Conservation (phyloP, 1,140 invertebrate species). For the Drosophila tsacasi region DNA sequence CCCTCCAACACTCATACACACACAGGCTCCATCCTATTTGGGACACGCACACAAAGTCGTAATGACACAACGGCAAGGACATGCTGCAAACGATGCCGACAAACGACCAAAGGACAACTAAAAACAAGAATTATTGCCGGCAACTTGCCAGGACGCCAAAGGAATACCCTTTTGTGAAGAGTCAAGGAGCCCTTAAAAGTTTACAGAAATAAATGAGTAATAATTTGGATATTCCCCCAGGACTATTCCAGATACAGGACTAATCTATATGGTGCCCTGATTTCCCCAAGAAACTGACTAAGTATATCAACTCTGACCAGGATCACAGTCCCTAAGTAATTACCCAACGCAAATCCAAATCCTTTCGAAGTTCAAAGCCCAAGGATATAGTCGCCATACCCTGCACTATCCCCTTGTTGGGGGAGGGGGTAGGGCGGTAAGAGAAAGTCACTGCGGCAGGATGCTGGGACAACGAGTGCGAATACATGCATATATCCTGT, state of each 20-base stretch:
- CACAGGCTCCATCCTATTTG: constrained; percentile 12
- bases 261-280: no score
- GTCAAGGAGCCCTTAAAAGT: not conserved
- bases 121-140: constrained; percentile 43
- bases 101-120: constrained; percentile 53
- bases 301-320: no score
- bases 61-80: constrained; percentile 71
- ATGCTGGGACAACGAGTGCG: constrained; percentile 47
- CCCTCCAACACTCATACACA: not conserved
- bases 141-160: not conserved
- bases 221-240: not conserved
- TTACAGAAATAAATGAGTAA: not conserved
- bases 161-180: constrained; percentile 6
- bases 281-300: no score
- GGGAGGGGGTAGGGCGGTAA: no score
- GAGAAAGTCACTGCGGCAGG: constrained; percentile 15
- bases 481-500: constrained; percentile 79
- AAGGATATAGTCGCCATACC: not conserved
- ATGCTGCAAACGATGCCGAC: constrained; percentile 63
- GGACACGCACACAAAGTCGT: constrained; percentile 60
- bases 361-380: not conserved
- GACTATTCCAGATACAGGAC: not conserved
- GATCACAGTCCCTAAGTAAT: not conserved
- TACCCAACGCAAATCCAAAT: not conserved
- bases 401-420: not conserved